phyloP scores from a whole-genome alignment of 2,888 invertebrate genomes.

The Drosophila mercatorum region DNA sequence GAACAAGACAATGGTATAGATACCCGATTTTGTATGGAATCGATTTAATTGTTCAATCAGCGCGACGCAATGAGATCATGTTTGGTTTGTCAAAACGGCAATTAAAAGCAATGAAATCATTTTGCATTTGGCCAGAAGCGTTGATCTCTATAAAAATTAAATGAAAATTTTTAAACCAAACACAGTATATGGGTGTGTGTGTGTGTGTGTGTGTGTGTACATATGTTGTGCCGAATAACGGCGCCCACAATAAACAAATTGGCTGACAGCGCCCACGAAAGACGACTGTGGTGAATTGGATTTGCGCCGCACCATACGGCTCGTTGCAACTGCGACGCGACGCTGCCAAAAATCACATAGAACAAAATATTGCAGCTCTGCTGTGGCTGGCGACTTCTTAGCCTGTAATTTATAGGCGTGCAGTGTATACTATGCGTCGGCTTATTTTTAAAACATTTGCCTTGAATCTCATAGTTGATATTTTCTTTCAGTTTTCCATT shows the following conservation, averaged over 20 bases:
- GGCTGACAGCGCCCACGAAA: slow-evolving; percentile 64
- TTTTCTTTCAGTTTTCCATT: background rate
- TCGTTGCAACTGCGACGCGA: slow-evolving; percentile 53
- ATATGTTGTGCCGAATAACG: slow-evolving; percentile 41
- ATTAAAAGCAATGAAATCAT: slow-evolving; percentile 69
- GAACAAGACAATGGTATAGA: background rate
- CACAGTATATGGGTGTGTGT: too few relatives aligned
- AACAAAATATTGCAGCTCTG: slow-evolving; percentile 33
- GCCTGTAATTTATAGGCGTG: slow-evolving; percentile 61
- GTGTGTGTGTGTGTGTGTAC: slow-evolving; percentile 4
- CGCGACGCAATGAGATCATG: slow-evolving; percentile 68
- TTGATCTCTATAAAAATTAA: slow-evolving; percentile 41
- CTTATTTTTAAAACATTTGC: slow-evolving; percentile 72
- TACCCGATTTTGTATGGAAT: background rate
- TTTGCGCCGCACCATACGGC: slow-evolving; percentile 56
- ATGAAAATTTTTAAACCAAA: slow-evolving; percentile 19
- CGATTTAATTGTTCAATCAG: slow-evolving; percentile 32
- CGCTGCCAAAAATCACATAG: slow-evolving; percentile 38
- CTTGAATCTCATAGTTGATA: slow-evolving; percentile 57
- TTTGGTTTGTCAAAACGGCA: slow-evolving; percentile 59
- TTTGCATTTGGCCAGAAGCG: slow-evolving; percentile 42
- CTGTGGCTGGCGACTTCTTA: slow-evolving; percentile 28
- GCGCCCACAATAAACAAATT: slow-evolving; percentile 76
- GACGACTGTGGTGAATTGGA: slow-evolving; percentile 74
- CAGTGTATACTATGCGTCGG: slow-evolving; percentile 50